Conservation (phyloP, 2,113 vertebrate genomes). For the Pangasianodon hypophthalmus region DNA sequence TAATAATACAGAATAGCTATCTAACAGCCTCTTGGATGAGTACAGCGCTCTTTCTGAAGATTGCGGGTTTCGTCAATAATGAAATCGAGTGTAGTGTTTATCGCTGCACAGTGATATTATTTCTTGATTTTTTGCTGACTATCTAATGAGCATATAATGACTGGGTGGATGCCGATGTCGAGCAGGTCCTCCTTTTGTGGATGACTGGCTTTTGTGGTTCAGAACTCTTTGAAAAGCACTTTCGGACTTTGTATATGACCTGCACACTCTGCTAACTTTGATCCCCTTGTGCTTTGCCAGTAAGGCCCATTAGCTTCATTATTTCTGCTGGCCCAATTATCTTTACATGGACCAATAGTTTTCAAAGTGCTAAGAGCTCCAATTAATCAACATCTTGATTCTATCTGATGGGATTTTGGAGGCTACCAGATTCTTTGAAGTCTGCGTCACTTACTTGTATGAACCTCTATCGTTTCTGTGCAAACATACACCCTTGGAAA, state of each 20-base stretch:
- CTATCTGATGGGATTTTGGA: constrained; percentile 33
- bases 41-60: neutral
- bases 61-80: neutral
- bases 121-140: constrained; percentile 25
- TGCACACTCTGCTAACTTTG: constrained; percentile 24
- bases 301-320: constrained; percentile 44
- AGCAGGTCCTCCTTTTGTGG: neutral
- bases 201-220: constrained; percentile 38
- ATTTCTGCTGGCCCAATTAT: constrained; percentile 4
- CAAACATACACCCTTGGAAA: constrained; percentile 31
- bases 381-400: constrained; percentile 45
- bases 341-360: neutral
- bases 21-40: neutral
- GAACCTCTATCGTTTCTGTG: constrained; percentile 35
- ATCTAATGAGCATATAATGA: constrained; percentile 39
- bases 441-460: constrained; percentile 10
- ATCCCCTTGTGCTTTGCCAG: constrained; percentile 13
- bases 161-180: constrained; percentile 22
- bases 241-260: constrained; percentile 26
- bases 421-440: constrained; percentile 1
- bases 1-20: constrained; percentile 18
- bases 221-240: constrained; percentile 24
- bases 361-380: constrained; percentile 26
- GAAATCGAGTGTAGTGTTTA: constrained; percentile 13
- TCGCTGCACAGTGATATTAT: constrained; percentile 30